Evolutionary conservation across 2,888 invertebrate species (phyloP).

Genomic region (Ceraclea dissimilis): DNA sequence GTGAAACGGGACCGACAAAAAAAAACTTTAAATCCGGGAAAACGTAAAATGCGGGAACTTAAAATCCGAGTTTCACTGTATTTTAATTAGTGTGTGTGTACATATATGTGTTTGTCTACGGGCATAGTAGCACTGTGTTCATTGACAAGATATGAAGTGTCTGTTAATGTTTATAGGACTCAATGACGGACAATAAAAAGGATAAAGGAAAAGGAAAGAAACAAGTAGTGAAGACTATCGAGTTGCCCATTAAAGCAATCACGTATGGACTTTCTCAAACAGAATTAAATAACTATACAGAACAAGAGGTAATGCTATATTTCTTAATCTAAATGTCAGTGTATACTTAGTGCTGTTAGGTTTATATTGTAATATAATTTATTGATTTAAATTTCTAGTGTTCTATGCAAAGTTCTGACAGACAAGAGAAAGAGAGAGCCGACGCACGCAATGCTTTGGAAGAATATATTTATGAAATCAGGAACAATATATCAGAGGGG

Average conservation of each 20-base stretch:
- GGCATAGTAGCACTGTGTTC: conserved; percentile 21
- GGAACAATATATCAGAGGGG: conserved; percentile 77
- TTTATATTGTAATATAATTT: too few species aligned
- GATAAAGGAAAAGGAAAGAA: conserved; percentile 61
- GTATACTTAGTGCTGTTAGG: too few species aligned
- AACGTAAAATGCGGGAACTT: too few species aligned
- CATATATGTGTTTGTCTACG: conserved; percentile 23
- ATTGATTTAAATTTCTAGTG: too few species aligned
- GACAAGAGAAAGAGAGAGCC: conserved; percentile 87
- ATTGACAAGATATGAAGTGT: conserved; percentile 20
- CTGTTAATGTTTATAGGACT: conserved; percentile 41
- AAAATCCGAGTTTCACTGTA: too few species aligned
- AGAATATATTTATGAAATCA: conserved; percentile 95
- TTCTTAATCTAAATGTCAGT: too few species aligned
- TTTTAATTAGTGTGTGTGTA: background rate
- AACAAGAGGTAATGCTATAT: conserved; percentile 70
- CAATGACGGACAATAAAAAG: conserved; percentile 51
- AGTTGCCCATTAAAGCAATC: conserved; percentile 73
- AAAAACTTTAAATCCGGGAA: too few species aligned
- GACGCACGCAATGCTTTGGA: conserved; percentile 96
- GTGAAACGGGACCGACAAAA: too few species aligned
- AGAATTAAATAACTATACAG: conserved; percentile 66
- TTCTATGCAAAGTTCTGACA: conserved; percentile 78
- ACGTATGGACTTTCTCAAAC: conserved; percentile 64
- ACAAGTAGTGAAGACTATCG: conserved; percentile 69